Evolutionary conservation across 1,140 invertebrate genomes (phyloP), one percentile per base, ranked within the genome.

Genomic region (Drosophila funebris): DNA sequence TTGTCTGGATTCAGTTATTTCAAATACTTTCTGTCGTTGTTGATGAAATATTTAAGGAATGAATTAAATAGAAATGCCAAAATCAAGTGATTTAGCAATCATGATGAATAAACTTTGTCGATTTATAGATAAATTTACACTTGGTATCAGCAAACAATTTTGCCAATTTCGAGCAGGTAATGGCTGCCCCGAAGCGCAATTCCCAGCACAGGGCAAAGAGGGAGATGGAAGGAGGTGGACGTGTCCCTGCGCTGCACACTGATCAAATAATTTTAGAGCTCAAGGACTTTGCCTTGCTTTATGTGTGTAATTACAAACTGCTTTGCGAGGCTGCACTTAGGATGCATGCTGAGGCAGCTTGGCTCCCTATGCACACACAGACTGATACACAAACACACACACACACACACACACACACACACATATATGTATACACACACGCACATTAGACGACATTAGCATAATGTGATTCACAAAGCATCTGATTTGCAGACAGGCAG

Each of bases 391-490:
- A 43, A 16, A 43, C 37, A 63, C 27, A 52, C 13, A 16, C 20
- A 52, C n/a, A 60, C 24, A 53, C 18, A 43, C 7, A 39, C 22
- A 50, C 33, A 62, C 22, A 48, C 11, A 14, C n/a, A 57, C 14
- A 57, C 31, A 50, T 16, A n/a, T 24, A 39, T n/a, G n/a, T 20
- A 50, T 22, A 37, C 22, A 39, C 9, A n/a, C 22, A 71, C 76
- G 58, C 75, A 78, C 52, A 70, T 82, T 73, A 74, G 71, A 84
- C 41, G 75, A 72, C 80, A 83, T 83, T 83, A 83, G 79, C 79
- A 83, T 83, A 83, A 83, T 83, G 80, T 78, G 80, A 78, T 83
- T 72, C 73, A 72, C 50, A 78, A 78, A 83, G 79, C 71, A 78
- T 84, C 75, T 83, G 76, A 83, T 83, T 83, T 84, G 71, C 75